Conservation (phyloP, 2,888 invertebrate genomes). For the Diachrysia chrysitis region DNA sequence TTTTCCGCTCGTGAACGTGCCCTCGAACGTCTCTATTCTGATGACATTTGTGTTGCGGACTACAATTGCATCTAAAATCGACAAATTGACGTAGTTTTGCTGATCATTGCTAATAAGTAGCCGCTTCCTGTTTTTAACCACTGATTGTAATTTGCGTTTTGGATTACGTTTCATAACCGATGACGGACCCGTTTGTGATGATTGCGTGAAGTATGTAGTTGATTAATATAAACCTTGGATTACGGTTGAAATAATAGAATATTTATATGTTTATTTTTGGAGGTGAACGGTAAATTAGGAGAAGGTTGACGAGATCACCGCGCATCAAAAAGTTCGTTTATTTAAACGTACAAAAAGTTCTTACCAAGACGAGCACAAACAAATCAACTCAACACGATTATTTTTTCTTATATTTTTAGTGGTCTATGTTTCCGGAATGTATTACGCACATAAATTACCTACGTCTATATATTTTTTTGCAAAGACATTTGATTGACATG, state of each 20-base stretch:
- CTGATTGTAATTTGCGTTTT: slow-evolving; percentile 61
- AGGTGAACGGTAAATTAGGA: neutral
- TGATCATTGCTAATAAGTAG: slow-evolving; percentile 76
- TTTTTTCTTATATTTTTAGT: neutral
- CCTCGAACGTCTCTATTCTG: slow-evolving; percentile 64
- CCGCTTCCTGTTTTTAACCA: slow-evolving; percentile 75
- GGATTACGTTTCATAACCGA: slow-evolving; percentile 57
- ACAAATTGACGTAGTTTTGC: slow-evolving; percentile 72
- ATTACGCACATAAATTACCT: neutral
- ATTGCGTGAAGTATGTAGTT: slow-evolving; percentile 26
- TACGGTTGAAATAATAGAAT: neutral
- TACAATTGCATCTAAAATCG: slow-evolving; percentile 70
- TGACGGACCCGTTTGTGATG: slow-evolving; percentile 38
- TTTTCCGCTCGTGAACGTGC: slow-evolving; percentile 58
- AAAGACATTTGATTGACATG: neutral
- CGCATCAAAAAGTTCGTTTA: neutral
- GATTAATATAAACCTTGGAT: neutral
- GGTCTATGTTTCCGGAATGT: neutral
- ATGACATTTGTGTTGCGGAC: slow-evolving; percentile 64
- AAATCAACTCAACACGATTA: too few relatives aligned
- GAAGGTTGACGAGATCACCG: neutral
- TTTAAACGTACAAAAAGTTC: neutral
- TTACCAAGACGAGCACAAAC: neutral
- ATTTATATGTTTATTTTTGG: neutral
- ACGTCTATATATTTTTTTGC: neutral